Evolutionary conservation across 2,113 vertebrate species (phyloP).

Genomic region (Ursus arctos): DNA sequence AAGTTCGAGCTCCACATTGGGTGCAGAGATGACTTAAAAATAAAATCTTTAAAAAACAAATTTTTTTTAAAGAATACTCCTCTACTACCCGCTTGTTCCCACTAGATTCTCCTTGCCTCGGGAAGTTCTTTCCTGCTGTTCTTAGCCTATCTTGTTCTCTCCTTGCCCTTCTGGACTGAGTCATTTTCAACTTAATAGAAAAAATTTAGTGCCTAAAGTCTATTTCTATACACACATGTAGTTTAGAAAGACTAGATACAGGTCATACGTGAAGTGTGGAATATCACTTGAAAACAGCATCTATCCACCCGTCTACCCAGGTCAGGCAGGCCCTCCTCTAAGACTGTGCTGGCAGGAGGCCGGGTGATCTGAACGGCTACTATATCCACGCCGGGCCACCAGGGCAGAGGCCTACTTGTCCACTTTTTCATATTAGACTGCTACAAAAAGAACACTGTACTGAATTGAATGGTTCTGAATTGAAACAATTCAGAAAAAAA

Average conservation of each 20-base stretch:
- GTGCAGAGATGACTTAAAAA: background rate
- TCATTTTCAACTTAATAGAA: background rate
- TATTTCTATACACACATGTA: background rate
- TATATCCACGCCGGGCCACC: background rate
- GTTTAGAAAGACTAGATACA: background rate
- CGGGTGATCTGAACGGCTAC: fast-evolving
- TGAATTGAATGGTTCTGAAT: background rate
- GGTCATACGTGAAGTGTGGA: background rate
- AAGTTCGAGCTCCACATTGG: background rate
- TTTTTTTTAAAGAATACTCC: background rate
- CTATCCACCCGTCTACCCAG: background rate
- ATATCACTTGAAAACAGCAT: background rate
- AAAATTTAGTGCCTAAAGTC: background rate
- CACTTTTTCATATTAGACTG: background rate
- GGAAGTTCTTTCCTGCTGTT: background rate
- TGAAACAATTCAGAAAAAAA: background rate
- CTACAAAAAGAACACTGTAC: background rate
- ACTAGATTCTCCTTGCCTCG: background rate
- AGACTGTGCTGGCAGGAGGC: too few relatives aligned
- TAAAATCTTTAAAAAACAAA: background rate
- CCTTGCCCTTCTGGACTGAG: background rate
- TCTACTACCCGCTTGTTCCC: background rate
- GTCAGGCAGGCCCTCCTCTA: background rate
- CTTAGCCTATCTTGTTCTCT: background rate
- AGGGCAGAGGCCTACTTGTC: background rate